phyloP scores from a whole-genome alignment of 2,797 vertebrate genomes.

The Australoheros facetus region DNA sequence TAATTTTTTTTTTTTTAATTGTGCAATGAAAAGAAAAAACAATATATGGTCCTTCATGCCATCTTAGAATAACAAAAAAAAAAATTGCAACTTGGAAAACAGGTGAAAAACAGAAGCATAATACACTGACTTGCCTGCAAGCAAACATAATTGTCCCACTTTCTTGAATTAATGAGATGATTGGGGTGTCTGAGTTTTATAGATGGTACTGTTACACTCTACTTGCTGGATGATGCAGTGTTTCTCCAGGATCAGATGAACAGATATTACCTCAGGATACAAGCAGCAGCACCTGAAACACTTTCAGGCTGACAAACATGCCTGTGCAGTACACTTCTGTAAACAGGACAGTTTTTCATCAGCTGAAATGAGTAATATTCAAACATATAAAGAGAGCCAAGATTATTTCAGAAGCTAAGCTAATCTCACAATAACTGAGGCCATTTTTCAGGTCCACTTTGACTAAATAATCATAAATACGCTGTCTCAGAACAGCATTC shows the following conservation, averaged over 20 bases:
- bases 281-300: background rate
- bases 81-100: too few species aligned
- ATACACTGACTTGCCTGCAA: background rate
- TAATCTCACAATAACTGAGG: slow-evolving; percentile 45
- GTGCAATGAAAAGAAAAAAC: background rate
- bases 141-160: background rate
- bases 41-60: background rate
- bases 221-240: background rate
- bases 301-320: background rate
- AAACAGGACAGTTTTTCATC: slow-evolving; percentile 18
- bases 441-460: slow-evolving; percentile 20
- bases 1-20: background rate
- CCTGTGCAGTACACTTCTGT: background rate
- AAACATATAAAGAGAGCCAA: slow-evolving; percentile 34
- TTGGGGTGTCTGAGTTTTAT: background rate
- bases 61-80: background rate
- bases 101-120: background rate
- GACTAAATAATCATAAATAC: slow-evolving; percentile 47
- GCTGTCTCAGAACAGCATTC: slow-evolving; percentile 82
- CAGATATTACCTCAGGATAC: background rate
- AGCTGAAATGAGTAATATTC: slow-evolving; percentile 36
- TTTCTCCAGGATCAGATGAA: background rate
- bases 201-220: background rate
- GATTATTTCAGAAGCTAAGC: slow-evolving; percentile 49
- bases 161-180: background rate